Percentiles rank a stretch among this genome's conserved stretches.
phyloP scores from a whole-genome alignment of 2,888 invertebrate genomes.

The Saturnia pavonia region DNA sequence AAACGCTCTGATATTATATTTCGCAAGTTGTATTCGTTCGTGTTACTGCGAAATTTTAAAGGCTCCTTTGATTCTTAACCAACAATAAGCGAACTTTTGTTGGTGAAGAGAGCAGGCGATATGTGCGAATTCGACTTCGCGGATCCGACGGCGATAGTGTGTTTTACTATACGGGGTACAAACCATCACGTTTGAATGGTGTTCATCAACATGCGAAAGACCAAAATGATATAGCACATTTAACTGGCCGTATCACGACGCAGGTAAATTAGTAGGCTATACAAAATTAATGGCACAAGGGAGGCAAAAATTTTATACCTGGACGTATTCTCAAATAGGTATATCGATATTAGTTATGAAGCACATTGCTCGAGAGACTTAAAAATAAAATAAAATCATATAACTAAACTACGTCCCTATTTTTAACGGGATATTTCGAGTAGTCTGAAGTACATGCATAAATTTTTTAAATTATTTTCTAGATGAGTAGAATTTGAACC shows the following conservation, averaged over 20 bases:
- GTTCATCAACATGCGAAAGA: constrained; percentile 46
- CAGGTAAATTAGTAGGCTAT: constrained; percentile 69
- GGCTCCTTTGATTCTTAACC: neutral
- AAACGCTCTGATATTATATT: constrained; percentile 40
- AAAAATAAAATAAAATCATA: constrained; percentile 43
- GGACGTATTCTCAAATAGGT: constrained; percentile 42
- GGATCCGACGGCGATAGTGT: constrained; percentile 26
- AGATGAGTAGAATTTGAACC: constrained; percentile 69
- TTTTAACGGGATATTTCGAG: constrained; percentile 55
- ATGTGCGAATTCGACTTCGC: constrained; percentile 11
- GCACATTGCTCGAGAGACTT: constrained; percentile 63
- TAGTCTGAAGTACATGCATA: constrained; percentile 42
- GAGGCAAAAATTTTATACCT: constrained; percentile 66
- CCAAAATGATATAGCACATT: constrained; percentile 48
- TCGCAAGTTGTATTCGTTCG: constrained; percentile 17
- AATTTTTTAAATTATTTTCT: constrained; percentile 75
- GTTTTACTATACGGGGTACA: constrained; percentile 56
- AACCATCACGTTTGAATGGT: constrained; percentile 39
- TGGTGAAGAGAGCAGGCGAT: constrained; percentile 8
- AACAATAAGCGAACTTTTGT: constrained; percentile 7
- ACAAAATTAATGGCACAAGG: constrained; percentile 75
- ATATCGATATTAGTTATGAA: constrained; percentile 51
- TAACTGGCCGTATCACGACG: constrained; percentile 45
- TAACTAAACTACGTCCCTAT: constrained; percentile 49
- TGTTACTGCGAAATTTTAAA: neutral